Evolutionary conservation across 2,888 invertebrate genomes (phyloP), one percentile per base, ranked within the genome.

Genomic region (Dicyrtomina minuta): DNA sequence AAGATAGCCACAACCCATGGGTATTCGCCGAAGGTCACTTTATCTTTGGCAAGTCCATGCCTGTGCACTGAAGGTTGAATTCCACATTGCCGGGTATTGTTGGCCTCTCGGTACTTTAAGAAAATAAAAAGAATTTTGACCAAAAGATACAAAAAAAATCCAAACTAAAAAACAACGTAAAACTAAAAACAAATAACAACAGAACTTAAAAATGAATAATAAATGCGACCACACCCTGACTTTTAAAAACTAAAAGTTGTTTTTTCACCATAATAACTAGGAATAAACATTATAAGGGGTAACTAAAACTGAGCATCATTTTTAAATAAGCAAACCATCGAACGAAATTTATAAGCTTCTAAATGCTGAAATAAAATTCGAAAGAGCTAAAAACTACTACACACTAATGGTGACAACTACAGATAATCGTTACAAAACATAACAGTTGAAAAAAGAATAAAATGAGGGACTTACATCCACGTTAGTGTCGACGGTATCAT

Each of bases 1-100:
- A 77, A 44, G 58, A 78, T 71, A 51, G 73, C 74, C 27, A 72
- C 78, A 24, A 75, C 75, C 78, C 78, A 78, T 8, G 78, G 76
- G 62, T 76, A 75, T 68, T 78, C 71, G 20, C 78, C 78, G 22
- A 76, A 78, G 12, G 74, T 62, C 0, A 75, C 74, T 20, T 74
- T 67, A 20, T 74, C 72, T 60, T 74, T 75, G 6, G 74, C 71
- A 44, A 74, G 72, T 15, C 78, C 78, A 56, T 70, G 67, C n/a
- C 67, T 46, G 46, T 78, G 78, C 41, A 77, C 75, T 8, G 72
- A 66, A n/a, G 78, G 78, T 55, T 75, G 74, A 20, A 78, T 62
- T 69, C 78, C 78, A 66, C 78, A 78, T 58, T 66, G 71, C 51
- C 68, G 62, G 4, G 75, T 76, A 43, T 66, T 62, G 46, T 78